Percentiles rank a stretch among this genome's conserved stretches.
Evolutionary conservation across 2,888 invertebrate genomes (phyloP).

Genomic region (Drosophila antonietae): DNA sequence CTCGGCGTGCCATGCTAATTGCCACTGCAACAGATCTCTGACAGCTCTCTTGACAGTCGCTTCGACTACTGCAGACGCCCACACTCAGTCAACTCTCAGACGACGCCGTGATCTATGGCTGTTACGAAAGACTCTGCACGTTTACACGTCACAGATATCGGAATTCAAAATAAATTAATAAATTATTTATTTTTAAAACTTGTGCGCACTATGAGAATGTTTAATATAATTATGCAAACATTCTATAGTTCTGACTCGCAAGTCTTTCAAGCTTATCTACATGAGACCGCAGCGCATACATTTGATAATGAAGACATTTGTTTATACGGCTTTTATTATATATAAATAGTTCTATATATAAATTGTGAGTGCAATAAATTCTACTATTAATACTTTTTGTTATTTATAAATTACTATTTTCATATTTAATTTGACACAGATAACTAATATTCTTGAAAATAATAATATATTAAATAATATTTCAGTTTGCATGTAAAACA

Average conservation of each 20-base stretch:
- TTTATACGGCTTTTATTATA: background rate
- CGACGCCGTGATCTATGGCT: constrained; percentile 58
- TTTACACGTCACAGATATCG: constrained; percentile 10
- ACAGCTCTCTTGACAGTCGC: constrained; percentile 62
- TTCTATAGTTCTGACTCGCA: background rate
- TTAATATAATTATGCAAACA: background rate
- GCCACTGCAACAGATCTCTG: constrained; percentile 58
- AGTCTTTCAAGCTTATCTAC: background rate
- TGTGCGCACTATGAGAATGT: background rate
- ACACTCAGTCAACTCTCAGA: constrained; percentile 19
- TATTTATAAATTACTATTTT: background rate
- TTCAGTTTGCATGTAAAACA: too few species aligned
- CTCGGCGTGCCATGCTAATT: constrained; percentile 69
- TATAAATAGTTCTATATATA: background rate
- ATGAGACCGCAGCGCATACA: constrained; percentile 8
- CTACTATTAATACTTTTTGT: too few species aligned
- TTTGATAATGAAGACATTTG: constrained; percentile 18
- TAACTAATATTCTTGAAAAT: too few species aligned
- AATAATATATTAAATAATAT: too few species aligned
- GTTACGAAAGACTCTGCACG: background rate
- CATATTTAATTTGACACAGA: background rate
- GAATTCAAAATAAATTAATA: background rate
- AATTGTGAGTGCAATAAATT: background rate
- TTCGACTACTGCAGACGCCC: constrained; percentile 57
- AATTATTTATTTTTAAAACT: constrained; percentile 9